Base-by-base conservation (phyloP, 37 sponge, comb jelly and placozoan species). In the Hexactinellida sp. region DNA sequence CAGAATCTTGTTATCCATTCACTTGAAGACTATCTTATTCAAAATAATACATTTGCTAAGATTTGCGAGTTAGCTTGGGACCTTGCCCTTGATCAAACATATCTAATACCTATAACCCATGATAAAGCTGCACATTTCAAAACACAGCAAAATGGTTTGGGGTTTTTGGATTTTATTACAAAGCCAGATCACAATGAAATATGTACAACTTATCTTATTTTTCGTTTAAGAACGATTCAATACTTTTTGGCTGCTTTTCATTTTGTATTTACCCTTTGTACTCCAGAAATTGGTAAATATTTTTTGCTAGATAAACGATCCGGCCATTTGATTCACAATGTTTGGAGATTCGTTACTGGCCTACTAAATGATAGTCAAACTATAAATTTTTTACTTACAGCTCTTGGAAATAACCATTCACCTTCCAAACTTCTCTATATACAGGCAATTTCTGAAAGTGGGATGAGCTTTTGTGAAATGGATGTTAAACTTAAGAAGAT, bases 21-120 rank as follows among this genome's bases (percentile, higher is more conserved):
- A n/a, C 76, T 63, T 28, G 28, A 63, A 25, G 32, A 63, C 3
- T 63, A 32, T 63, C 76, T n/a, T 5, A 10, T 3, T 23, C 1
- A 25, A 25, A 25, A 63, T 63, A 25, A 10, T 25, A 10, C 30
- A 63, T 63, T 63, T 63, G 13, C 3, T 23, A 63, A n/a, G 1
- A 63, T 63, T 28, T 63, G 76, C 13, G 34, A 63, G 3, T n/a
- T 63, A n/a, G 76, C 76, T n/a, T 63, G 76, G 76, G 76, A 63
- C 21, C 30, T 63, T n/a, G 34, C 13, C 3, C 25, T 32, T 63
- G 30, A 63, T 28, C 21, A n/a, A 10, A 63, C 76, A 32, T 21
- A 63, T 23, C 3, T 28, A n/a, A n/a, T 10, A 63, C 28, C 21
- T 21, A 25, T 63, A 63, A 63, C 21, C 13, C 19, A n/a, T 63